These are phyloP conservation scores for Pherbina coryleti DNA, from an alignment of 2,888 invertebrate species.

Conservation along the genomic window DNA sequence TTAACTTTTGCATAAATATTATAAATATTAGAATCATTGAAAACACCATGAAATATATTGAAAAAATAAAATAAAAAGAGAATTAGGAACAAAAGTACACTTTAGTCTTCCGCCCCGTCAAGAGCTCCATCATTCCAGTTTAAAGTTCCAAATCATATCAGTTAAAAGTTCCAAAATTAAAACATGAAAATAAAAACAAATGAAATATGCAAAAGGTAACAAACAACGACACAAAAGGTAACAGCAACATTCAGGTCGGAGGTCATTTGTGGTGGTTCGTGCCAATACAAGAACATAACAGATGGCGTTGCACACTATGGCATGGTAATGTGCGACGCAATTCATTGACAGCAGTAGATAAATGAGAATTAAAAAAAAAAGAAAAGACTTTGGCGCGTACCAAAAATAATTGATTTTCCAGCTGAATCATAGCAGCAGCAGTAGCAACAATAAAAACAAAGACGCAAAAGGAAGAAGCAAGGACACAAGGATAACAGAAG, in stretches of 20 bases:
- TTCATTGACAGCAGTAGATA: constrained; percentile 20
- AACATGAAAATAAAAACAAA: not conserved
- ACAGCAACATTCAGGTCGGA: not conserved
- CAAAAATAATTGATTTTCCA: constrained; percentile 58
- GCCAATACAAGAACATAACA: not conserved
- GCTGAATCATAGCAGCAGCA: constrained; percentile 36
- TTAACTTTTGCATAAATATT: too few relatives aligned
- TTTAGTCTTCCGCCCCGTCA: too few relatives aligned
- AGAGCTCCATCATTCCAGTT: too few relatives aligned
- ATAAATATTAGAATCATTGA: too few relatives aligned
- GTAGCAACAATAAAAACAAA: constrained; percentile 19
- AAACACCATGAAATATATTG: too few relatives aligned
- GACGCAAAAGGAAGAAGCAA: constrained; percentile 9
- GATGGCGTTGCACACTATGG: not conserved
- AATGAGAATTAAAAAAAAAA: not conserved
- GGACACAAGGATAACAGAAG: constrained; percentile 21
- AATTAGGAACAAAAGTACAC: too few relatives aligned
- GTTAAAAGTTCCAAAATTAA: not conserved
- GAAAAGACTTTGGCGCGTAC: constrained; percentile 50
- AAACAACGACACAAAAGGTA: not conserved
- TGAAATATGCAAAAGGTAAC: too few relatives aligned
- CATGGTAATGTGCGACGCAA: constrained; percentile 11
- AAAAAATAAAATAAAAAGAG: too few relatives aligned
- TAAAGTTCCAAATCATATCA: too few relatives aligned
- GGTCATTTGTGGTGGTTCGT: too few relatives aligned